Base-by-base conservation (phyloP, 1,140 invertebrate genomes). In the Marisa cornuarietis region DNA sequence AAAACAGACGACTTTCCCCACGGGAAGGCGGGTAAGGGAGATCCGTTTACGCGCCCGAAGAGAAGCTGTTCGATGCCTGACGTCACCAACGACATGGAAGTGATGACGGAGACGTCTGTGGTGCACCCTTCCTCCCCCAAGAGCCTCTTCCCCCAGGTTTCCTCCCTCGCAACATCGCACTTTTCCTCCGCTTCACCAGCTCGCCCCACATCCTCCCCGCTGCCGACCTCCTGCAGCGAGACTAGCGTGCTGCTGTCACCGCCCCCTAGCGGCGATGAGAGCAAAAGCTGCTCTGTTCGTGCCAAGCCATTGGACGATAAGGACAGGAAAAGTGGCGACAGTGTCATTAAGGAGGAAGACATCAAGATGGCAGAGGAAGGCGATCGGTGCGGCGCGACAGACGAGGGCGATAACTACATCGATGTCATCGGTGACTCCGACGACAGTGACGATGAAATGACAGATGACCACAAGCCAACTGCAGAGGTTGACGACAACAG, bases 391-490 rank as follows among this genome's bases (percentile, higher is more conserved):
- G n/a, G 6, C 49, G 51, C 65, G 14, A 69, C 71, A 11, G 76
- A 79, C 61, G 73, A 79, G 10, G 78, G 75, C 14, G 73, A 68
- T 10, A 78, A 82, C 42, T 51, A 68, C 6, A 77, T 77, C 22
- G 76, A 79, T 62, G 51, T 69, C 73, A 66, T 78, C 54, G 42
- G 49, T 42, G 74, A 79, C 74, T 16, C 75, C 76, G 49, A n/a
- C 63, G 18, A 65, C 51, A 51, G 26, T 52, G 76, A 77, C 78
- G 13, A 61, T 54, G 16, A 58, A 10, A n/a, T 52, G 58, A 75
- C 18, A 54, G 58, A 31, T 7, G 26, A 20, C 26, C 61, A n/a
- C n/a, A n/a, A 18, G 22, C 14, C 42, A 58, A 42, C 18, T 11
- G 16, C 10, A 13, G 52, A 51, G 14, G 16, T 54, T 7, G 77